Conservation (phyloP, 2,113 vertebrate genomes). For the Callaeas wilsoni region DNA sequence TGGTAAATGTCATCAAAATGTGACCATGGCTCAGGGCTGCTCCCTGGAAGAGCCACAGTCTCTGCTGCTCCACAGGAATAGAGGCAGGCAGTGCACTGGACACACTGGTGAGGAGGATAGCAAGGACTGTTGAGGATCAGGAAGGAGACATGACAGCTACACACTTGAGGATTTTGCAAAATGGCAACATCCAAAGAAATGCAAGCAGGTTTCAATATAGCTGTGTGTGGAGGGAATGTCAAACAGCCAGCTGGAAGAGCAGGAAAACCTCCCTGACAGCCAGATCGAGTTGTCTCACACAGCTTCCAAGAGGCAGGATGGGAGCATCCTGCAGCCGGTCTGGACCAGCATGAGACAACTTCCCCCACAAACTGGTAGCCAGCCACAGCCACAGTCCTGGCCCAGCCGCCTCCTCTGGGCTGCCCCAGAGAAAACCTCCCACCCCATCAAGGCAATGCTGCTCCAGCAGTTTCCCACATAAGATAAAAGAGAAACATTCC, state of each 20-base stretch:
- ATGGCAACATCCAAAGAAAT: not conserved
- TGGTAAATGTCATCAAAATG: not conserved
- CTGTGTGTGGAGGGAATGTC: not conserved
- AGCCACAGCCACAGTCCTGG: rapidly evolving
- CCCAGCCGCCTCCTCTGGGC: rapidly evolving
- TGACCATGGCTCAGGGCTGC: rapidly evolving
- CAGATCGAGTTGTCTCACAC: not conserved
- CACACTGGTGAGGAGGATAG: not conserved
- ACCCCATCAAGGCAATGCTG: rapidly evolving
- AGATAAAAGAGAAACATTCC: not conserved
- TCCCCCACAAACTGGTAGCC: rapidly evolving
- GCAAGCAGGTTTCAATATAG: not conserved
- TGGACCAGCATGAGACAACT: rapidly evolving
- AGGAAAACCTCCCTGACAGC: not conserved
- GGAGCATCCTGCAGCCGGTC: not conserved
- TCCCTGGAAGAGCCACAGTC: not conserved
- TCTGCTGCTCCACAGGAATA: not conserved
- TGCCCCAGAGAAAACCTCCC: not conserved
- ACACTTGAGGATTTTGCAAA: not conserved
- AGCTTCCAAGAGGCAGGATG: not conserved
- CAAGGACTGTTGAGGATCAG: not conserved
- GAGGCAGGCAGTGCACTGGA: not conserved
- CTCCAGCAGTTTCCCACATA: not conserved
- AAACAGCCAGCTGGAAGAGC: not conserved
- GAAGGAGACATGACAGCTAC: not conserved